A percentile compares a stretch with the other conserved stretches of the same genome.
phyloP scores from a whole-genome alignment of 2,113 vertebrate genomes.

The Vombatus ursinus region DNA sequence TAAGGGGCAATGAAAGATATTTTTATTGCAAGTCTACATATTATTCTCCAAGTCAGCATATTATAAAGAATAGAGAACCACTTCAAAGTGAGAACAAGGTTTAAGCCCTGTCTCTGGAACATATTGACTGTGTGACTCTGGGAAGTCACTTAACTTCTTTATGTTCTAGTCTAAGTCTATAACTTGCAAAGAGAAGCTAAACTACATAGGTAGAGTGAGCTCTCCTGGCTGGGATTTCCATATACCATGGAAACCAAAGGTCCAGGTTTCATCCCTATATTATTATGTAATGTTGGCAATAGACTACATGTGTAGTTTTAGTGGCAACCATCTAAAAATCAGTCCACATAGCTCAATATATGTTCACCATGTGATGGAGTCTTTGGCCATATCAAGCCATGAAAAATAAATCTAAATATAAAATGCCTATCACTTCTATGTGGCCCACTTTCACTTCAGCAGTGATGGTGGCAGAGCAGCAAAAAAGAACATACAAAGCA shows the following conservation, averaged over 20 bases:
- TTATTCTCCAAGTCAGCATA: not conserved
- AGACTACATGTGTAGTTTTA: no score
- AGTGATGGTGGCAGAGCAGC: not conserved
- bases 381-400: not conserved
- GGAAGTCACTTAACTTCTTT: not conserved
- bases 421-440: not conserved
- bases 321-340: not conserved
- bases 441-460: not conserved
- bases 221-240: not conserved
- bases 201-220: not conserved
- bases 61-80: not conserved
- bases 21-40: not conserved
- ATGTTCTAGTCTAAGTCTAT: not conserved
- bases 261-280: not conserved
- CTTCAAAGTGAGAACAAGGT: not conserved
- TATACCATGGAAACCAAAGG: not conserved
- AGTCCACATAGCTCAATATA: not conserved
- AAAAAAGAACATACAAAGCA: not conserved
- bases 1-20: not conserved
- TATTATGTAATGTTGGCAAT: not conserved
- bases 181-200: not conserved
- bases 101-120: not conserved
- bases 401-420: not conserved
- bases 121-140: not conserved
- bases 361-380: not conserved